phyloP scores from a whole-genome alignment of 2,797 vertebrate genomes.

The Paramormyrops hopkinsi region DNA sequence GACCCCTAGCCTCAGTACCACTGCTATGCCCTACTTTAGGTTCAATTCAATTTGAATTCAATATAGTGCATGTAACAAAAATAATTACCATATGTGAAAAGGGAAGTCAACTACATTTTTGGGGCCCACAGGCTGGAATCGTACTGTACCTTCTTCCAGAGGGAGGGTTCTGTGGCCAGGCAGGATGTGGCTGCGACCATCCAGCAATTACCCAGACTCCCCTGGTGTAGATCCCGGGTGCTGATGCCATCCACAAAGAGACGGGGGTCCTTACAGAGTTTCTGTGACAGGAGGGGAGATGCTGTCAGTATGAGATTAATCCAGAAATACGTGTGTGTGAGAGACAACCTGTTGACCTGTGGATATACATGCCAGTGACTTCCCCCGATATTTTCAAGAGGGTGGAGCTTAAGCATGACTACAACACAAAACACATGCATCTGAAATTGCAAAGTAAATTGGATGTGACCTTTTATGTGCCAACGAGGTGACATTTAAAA shows the following conservation, averaged over 20 bases:
- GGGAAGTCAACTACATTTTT: not conserved
- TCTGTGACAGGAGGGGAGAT: conserved; percentile 43
- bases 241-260: conserved; percentile 77
- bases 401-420: not conserved
- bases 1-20: not conserved
- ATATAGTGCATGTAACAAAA: not conserved
- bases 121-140: not conserved
- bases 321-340: not conserved
- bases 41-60: not conserved
- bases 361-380: not conserved
- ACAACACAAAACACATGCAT: not conserved
- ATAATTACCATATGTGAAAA: not conserved
- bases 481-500: not conserved
- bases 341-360: not conserved
- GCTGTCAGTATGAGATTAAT: not conserved
- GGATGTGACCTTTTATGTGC: not conserved
- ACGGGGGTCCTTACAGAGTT: conserved; percentile 69
- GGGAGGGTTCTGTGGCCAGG: conserved; percentile 63
- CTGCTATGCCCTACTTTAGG: not conserved
- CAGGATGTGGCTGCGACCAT: conserved; percentile 78
- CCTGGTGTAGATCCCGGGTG: conserved; percentile 74
- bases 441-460: not conserved
- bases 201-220: conserved; percentile 80
- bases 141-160: conserved; percentile 65
- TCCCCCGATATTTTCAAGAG: not conserved